A percentile compares a stretch with the other conserved stretches of the same genome.
These are phyloP conservation scores for Helicoverpa assulta DNA, from an alignment of 2,888 invertebrate genomes.

Conservation along the genomic window DNA sequence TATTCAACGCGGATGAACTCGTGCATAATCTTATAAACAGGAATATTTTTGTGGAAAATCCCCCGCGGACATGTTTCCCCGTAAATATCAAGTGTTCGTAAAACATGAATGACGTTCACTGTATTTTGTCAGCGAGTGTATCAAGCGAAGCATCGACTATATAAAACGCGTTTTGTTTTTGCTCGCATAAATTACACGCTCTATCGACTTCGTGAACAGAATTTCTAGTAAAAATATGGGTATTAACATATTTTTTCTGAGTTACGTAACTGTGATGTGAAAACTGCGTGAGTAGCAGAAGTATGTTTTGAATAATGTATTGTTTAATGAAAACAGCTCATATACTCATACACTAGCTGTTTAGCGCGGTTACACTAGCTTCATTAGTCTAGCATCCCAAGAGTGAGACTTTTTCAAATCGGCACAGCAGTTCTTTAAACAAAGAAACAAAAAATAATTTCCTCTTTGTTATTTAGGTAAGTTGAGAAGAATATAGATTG, in stretches of 20 bases:
- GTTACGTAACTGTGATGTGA: background rate
- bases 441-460: too few relatives aligned
- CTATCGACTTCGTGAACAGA: slow-evolving; percentile 70
- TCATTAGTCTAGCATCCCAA: too few relatives aligned
- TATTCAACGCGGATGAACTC: too few relatives aligned
- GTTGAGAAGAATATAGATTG: too few relatives aligned
- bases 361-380: too few relatives aligned
- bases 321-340: background rate
- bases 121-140: slow-evolving; percentile 55
- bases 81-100: slow-evolving; percentile 60
- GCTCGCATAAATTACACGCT: slow-evolving; percentile 70
- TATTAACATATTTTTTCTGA: background rate
- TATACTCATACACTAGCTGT: too few relatives aligned
- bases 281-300: background rate
- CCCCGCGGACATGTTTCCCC: slow-evolving; percentile 34
- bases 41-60: slow-evolving; percentile 53
- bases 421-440: too few relatives aligned
- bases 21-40: background rate
- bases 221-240: slow-evolving; percentile 23
- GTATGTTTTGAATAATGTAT: background rate
- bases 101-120: slow-evolving; percentile 63
- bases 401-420: too few relatives aligned
- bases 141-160: slow-evolving; percentile 32
- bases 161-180: slow-evolving; percentile 62
- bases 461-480: too few relatives aligned